These are phyloP conservation scores for Dipodomys merriami DNA, from an alignment of 2,113 vertebrate species.

Conservation along the genomic window DNA sequence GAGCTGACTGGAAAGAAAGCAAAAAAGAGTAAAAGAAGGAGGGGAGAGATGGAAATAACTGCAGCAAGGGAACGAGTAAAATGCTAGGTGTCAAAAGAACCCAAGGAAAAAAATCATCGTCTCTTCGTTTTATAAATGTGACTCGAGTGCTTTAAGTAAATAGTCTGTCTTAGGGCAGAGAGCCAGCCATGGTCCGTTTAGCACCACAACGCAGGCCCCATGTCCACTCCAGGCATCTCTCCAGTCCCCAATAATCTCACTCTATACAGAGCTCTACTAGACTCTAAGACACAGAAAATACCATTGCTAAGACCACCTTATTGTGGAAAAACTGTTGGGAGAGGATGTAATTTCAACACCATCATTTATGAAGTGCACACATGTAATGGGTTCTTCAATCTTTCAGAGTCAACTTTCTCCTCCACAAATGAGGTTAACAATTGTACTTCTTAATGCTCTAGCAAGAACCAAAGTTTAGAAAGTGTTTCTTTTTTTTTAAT, in stretches of 20 bases:
- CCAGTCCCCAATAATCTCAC: not conserved
- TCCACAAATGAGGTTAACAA: not conserved
- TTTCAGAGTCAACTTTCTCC: not conserved
- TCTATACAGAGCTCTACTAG: rapidly evolving
- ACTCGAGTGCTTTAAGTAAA: not conserved
- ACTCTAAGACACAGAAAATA: not conserved
- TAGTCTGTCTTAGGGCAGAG: not conserved
- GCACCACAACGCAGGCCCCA: too few species aligned
- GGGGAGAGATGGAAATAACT: not conserved
- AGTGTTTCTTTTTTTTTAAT: not conserved
- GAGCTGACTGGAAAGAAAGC: not conserved
- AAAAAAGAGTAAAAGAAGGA: not conserved
- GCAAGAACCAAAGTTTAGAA: not conserved
- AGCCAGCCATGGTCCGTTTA: rapidly evolving
- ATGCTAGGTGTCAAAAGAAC: not conserved
- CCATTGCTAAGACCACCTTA: not conserved
- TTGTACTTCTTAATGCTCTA: not conserved
- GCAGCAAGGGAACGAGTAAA: not conserved
- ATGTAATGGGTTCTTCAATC: not conserved
- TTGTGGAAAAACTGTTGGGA: not conserved
- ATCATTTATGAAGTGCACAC: not conserved
- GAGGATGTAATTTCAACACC: not conserved
- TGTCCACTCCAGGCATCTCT: not conserved
- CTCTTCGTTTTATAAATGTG: not conserved
- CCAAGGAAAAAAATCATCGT: not conserved